These are phyloP conservation scores for Embidobia sp. DNA, from an alignment of 2,888 invertebrate genomes.

Conservation along the genomic window DNA sequence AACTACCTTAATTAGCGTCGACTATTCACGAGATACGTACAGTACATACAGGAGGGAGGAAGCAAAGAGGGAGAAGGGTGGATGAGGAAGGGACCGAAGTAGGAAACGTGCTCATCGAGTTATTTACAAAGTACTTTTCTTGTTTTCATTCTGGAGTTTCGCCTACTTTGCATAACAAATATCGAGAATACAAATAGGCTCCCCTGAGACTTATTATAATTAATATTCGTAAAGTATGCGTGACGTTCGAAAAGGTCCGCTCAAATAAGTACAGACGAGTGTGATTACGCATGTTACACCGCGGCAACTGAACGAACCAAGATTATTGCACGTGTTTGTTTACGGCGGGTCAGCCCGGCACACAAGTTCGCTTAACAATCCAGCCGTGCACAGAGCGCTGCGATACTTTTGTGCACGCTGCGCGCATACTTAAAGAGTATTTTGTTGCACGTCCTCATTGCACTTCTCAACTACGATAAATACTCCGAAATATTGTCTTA, in stretches of 20 bases:
- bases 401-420: constrained; percentile 12
- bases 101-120: constrained; percentile 44
- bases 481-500: constrained; percentile 57
- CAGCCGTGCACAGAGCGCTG: not conserved
- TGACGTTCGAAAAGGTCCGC: constrained; percentile 66
- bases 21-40: constrained; percentile 66
- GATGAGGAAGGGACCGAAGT: constrained; percentile 48
- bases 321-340: constrained; percentile 62
- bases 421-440: constrained; percentile 44
- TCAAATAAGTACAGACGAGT: constrained; percentile 59
- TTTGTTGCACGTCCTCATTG: constrained; percentile 70
- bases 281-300: constrained; percentile 36
- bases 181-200: constrained; percentile 77
- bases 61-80: constrained; percentile 16
- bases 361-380: constrained; percentile 3
- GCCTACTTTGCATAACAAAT: constrained; percentile 68
- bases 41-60: constrained; percentile 70
- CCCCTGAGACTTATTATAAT: constrained; percentile 80
- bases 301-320: constrained; percentile 44
- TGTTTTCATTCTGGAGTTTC: constrained; percentile 43
- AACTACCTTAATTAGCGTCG: constrained; percentile 45
- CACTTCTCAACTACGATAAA: constrained; percentile 74
- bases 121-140: constrained; percentile 61
- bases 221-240: constrained; percentile 73
- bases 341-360: constrained; percentile 32